Conservation (phyloP, 2,888 invertebrate genomes). For the Diachrysia chrysitis region DNA sequence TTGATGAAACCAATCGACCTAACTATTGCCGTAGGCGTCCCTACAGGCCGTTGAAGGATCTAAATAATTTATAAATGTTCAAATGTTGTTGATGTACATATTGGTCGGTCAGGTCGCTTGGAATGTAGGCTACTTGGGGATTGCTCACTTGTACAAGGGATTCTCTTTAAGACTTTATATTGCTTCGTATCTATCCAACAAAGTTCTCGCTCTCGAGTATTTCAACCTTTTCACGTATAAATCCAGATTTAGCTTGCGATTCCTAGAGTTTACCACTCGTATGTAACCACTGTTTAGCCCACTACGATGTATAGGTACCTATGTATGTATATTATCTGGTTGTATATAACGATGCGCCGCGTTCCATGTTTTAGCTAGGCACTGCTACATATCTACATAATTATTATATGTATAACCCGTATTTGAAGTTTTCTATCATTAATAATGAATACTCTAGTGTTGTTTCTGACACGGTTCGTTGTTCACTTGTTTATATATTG, state of each 20-base stretch:
- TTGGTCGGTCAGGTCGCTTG: slow-evolving; percentile 82
- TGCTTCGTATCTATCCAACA: slow-evolving; percentile 83
- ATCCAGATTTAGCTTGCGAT: slow-evolving; percentile 85
- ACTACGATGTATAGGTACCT: slow-evolving; percentile 69
- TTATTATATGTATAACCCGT: slow-evolving; percentile 76
- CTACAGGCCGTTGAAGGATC: slow-evolving; percentile 60
- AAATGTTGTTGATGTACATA: slow-evolving; percentile 83
- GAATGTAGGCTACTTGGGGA: slow-evolving; percentile 83
- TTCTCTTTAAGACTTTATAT: slow-evolving; percentile 86
- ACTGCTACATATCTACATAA: slow-evolving; percentile 87
- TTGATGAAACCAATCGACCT: slow-evolving; percentile 56
- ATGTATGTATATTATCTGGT: slow-evolving; percentile 73
- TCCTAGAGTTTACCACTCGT: slow-evolving; percentile 80
- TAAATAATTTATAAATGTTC: slow-evolving; percentile 70
- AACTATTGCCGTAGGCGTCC: slow-evolving; percentile 54
- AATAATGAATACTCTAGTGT: slow-evolving; percentile 84
- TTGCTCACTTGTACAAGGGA: slow-evolving; percentile 88
- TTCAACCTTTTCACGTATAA: slow-evolving; percentile 78
- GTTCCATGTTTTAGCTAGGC: slow-evolving; percentile 80
- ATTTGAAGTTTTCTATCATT: slow-evolving; percentile 86
- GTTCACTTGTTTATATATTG: slow-evolving; percentile 89
- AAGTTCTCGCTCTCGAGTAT: slow-evolving; percentile 75
- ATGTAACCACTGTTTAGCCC: slow-evolving; percentile 76
- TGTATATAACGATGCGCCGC: slow-evolving; percentile 82
- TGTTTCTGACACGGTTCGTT: slow-evolving; percentile 86